These are phyloP conservation scores for Patiria miniata DNA, from an alignment of 35 echinoderm and acorn worm species.

Conservation along the genomic window DNA sequence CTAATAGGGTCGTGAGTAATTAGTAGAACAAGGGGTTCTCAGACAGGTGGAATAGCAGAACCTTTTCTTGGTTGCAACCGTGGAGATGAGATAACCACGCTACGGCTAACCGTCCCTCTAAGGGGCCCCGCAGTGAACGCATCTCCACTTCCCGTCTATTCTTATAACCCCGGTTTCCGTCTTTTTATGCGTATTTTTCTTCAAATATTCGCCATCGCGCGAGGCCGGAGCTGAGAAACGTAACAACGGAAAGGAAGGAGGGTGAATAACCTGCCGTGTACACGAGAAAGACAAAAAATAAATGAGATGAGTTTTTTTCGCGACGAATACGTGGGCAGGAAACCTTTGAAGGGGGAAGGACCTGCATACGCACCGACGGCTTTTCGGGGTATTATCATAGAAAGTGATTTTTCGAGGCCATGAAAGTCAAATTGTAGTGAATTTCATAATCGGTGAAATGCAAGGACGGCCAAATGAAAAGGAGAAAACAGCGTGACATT, in stretches of 20 bases:
- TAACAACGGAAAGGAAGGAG: not conserved
- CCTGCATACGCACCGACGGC: no score
- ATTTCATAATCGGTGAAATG: not conserved
- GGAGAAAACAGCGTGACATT: no score
- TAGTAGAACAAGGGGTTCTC: conserved; percentile 13
- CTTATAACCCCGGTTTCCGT: not conserved
- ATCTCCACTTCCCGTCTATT: not conserved
- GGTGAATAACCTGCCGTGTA: not conserved
- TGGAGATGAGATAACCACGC: not conserved
- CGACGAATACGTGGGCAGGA: no score
- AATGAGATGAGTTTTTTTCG: not conserved
- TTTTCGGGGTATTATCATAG: no score
- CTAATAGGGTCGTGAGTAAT: conserved; percentile 20
- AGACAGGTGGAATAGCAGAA: conserved; percentile 20
- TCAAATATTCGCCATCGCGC: no score
- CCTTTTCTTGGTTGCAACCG: conserved; percentile 8
- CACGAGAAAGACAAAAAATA: not conserved
- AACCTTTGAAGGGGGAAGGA: no score
- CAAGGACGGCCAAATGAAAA: no score
- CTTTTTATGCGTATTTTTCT: not conserved
- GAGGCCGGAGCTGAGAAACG: no score
- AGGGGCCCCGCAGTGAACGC: not conserved
- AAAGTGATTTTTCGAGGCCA: not conserved
- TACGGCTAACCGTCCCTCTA: not conserved
- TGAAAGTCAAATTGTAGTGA: conserved; percentile 12